Conservation (phyloP, 2,888 invertebrate species). For the Apamea epomidion region DNA sequence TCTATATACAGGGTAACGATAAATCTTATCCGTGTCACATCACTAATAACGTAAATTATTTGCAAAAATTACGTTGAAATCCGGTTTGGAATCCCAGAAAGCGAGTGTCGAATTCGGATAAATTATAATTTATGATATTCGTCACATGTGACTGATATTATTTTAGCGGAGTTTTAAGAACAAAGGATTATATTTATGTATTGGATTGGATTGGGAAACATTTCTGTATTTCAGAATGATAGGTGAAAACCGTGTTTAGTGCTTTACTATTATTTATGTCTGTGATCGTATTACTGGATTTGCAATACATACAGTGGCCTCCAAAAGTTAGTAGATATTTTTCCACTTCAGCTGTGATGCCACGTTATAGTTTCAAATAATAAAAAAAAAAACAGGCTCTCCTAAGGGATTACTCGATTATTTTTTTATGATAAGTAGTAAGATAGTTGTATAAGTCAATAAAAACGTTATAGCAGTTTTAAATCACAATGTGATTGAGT, state of each 20-base stretch:
- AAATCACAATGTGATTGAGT: too few species aligned
- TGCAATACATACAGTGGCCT: background rate
- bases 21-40: constrained; percentile 17
- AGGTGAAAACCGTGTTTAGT: background rate
- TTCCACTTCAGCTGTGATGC: background rate
- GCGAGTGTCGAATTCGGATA: constrained; percentile 22
- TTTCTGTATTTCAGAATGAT: constrained; percentile 2
- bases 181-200: constrained; percentile 3
- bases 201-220: background rate
- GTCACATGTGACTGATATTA: constrained; percentile 20
- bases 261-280: background rate
- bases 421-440: too few species aligned
- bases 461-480: too few species aligned
- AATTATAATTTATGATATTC: constrained; percentile 46
- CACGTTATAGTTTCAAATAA: too few species aligned
- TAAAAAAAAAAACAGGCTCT: too few species aligned
- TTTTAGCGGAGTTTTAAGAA: background rate
- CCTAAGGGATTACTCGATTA: too few species aligned
- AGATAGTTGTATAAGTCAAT: too few species aligned
- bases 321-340: background rate
- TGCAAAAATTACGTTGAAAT: constrained; percentile 47
- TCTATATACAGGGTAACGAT: background rate
- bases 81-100: constrained; percentile 38
- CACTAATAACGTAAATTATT: constrained; percentile 46
- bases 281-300: background rate